A percentile compares a stretch with the other conserved stretches of the same genome.
Evolutionary conservation across 2,888 invertebrate species (phyloP).

Genomic region (Catocala sponsa): DNA sequence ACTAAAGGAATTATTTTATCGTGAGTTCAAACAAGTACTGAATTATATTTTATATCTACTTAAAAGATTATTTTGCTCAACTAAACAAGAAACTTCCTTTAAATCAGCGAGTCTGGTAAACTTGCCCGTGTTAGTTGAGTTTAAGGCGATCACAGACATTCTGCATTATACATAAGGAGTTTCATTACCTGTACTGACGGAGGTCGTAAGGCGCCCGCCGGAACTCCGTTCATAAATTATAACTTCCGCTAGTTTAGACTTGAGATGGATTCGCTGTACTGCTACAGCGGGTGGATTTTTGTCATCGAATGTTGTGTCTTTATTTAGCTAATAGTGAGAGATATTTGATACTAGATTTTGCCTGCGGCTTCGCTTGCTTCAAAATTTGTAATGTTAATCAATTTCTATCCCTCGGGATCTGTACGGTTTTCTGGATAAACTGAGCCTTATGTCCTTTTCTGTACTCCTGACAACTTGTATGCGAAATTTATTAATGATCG

Average conservation of each 20-base stretch:
- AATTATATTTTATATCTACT: not conserved
- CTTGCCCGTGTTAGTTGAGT: constrained; percentile 42
- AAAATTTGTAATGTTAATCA: too few species aligned
- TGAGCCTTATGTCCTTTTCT: too few species aligned
- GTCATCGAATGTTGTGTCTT: not conserved
- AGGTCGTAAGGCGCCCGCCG: constrained; percentile 69
- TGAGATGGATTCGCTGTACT: constrained; percentile 61
- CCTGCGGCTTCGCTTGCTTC: too few species aligned
- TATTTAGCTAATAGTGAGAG: not conserved
- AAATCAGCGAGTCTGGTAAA: constrained; percentile 36
- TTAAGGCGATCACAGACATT: constrained; percentile 71
- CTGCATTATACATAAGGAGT: constrained; percentile 79
- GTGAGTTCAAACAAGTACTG: too few species aligned
- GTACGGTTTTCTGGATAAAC: too few species aligned
- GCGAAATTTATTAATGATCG: too few species aligned
- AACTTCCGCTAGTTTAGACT: constrained; percentile 84
- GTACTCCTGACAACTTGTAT: too few species aligned
- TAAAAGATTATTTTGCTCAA: not conserved
- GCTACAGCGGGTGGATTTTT: constrained; percentile 60
- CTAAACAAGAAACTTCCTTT: constrained; percentile 5
- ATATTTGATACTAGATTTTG: too few species aligned
- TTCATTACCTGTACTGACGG: constrained; percentile 69
- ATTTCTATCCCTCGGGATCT: too few species aligned
- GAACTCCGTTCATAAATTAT: constrained; percentile 85
- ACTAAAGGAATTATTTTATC: too few species aligned